phyloP scores from a whole-genome alignment of 2,888 invertebrate genomes.

The Catotricha subobsoleta region DNA sequence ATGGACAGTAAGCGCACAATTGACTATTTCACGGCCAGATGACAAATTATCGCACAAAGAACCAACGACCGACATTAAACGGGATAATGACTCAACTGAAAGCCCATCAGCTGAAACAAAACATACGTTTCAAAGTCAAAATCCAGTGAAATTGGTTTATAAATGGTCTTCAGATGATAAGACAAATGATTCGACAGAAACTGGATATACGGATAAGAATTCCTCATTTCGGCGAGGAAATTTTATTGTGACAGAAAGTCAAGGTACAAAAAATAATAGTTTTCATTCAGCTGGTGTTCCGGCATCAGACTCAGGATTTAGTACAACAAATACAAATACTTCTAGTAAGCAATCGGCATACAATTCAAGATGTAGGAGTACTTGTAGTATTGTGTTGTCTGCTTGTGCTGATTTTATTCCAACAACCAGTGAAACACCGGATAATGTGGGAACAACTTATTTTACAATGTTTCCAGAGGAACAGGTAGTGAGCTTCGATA shows the following conservation, averaged over 20 bases:
- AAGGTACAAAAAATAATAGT: too few relatives aligned
- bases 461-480: slow-evolving; percentile 20
- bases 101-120: not conserved
- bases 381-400: slow-evolving; percentile 47
- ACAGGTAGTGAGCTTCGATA: not conserved
- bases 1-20: slow-evolving; percentile 51
- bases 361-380: slow-evolving; percentile 38
- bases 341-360: slow-evolving; percentile 15
- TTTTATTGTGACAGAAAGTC: too few relatives aligned
- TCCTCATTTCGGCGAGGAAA: too few relatives aligned
- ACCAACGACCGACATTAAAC: not conserved
- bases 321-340: slow-evolving; percentile 32
- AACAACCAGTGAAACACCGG: slow-evolving; percentile 12
- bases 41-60: slow-evolving; percentile 11
- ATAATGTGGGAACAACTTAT: slow-evolving; percentile 11
- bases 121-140: slow-evolving; percentile 11
- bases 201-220: not conserved
- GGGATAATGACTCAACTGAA: too few relatives aligned
- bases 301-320: slow-evolving; percentile 33
- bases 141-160: slow-evolving; percentile 27
- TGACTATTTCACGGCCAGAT: slow-evolving; percentile 39
- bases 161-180: slow-evolving; percentile 36
- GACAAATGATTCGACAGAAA: slow-evolving; percentile 5
- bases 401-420: slow-evolving; percentile 29
- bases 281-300: slow-evolving; percentile 20